Percentiles rank a stretch among this genome's conserved stretches.
These are phyloP conservation scores for Bradypodion pumilum DNA, from an alignment of 2,797 vertebrate species.

Conservation along the genomic window DNA sequence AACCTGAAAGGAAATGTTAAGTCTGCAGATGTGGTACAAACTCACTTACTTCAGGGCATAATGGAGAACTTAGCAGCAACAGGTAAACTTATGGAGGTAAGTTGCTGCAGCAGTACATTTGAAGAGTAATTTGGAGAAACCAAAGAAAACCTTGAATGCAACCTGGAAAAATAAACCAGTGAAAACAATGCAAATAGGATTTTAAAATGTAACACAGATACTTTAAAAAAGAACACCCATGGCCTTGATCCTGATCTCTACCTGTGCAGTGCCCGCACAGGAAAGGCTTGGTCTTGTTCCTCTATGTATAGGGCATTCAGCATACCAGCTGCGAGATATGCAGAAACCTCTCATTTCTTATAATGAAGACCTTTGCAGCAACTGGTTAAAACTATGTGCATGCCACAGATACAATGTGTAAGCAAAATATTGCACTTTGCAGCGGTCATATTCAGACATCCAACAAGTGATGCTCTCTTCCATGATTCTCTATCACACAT, in stretches of 20 bases:
- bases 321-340: not conserved
- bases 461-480: not conserved
- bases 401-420: not conserved
- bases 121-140: not conserved
- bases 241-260: too few relatives aligned
- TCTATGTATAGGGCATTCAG: not conserved
- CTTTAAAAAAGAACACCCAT: too few relatives aligned
- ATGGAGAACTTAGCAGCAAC: not conserved
- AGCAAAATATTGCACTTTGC: not conserved
- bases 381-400: too few relatives aligned
- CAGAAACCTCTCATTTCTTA: not conserved
- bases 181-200: rapidly evolving
- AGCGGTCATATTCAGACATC: not conserved
- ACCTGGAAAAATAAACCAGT: not conserved
- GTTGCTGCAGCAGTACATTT: not conserved
- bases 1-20: rapidly evolving
- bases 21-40: rapidly evolving
- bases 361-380: not conserved
- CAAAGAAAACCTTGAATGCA: not conserved
- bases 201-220: not conserved
- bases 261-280: too few relatives aligned
- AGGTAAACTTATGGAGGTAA: not conserved
- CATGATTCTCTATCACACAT: not conserved
- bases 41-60: not conserved
- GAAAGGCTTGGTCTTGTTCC: too few relatives aligned